These are phyloP conservation scores for Choloepus hoffmanni DNA, from an alignment of 2,113 vertebrate species.

Conservation along the genomic window DNA sequence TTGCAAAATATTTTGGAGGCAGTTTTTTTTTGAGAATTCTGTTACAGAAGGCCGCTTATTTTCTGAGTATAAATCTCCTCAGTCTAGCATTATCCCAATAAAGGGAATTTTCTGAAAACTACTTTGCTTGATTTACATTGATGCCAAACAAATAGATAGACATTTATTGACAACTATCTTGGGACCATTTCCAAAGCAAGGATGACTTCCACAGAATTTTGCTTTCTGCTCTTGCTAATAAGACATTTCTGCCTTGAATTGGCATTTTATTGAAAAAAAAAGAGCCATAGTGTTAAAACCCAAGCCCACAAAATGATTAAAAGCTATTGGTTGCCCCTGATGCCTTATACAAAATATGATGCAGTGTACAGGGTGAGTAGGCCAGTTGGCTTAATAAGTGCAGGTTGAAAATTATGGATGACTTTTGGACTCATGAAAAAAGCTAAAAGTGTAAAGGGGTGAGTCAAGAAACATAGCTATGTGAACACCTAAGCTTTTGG, in stretches of 20 bases:
- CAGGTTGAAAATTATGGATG: conserved; percentile 21
- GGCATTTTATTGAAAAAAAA: conserved; percentile 53
- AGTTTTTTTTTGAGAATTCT: conserved; percentile 60
- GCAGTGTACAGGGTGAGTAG: not conserved
- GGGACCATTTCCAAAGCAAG: conserved; percentile 50
- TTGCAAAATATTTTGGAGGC: conserved; percentile 58
- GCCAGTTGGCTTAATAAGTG: not conserved
- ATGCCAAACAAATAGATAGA: conserved; percentile 58
- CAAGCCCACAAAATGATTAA: conserved; percentile 24
- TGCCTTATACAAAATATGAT: not conserved
- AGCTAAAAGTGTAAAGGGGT: not conserved
- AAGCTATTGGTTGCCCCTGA: not conserved
- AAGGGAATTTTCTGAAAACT: conserved; percentile 65
- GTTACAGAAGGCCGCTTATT: conserved; percentile 71
- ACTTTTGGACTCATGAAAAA: not conserved
- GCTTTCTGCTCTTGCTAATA: not conserved
- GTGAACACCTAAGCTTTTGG: not conserved
- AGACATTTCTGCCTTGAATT: conserved; percentile 6
- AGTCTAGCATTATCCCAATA: conserved; percentile 51
- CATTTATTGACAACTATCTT: conserved; percentile 51
- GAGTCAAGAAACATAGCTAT: not conserved
- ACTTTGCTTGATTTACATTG: conserved; percentile 60
- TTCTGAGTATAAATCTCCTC: conserved; percentile 29
- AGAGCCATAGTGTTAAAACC: not conserved
- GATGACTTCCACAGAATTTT: conserved; percentile 57